Percentiles rank a stretch among this genome's conserved stretches.
phyloP scores from a whole-genome alignment of 1,140 invertebrate species.

The Coelopa frigida region DNA sequence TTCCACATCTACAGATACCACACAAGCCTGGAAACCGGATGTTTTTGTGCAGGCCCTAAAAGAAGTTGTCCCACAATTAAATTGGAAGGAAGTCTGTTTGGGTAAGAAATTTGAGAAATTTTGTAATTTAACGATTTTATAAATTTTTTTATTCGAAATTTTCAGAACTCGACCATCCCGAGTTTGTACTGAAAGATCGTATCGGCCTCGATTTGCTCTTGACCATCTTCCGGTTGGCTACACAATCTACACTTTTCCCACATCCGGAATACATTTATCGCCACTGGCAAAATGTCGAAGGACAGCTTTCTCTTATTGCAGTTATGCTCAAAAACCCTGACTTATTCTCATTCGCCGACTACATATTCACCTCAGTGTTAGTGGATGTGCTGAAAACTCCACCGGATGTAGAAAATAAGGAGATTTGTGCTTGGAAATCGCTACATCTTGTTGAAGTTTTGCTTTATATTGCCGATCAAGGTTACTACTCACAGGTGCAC shows the following conservation, averaged over 20 bases:
- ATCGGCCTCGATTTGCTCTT: slow-evolving; percentile 74
- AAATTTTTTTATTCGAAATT: neutral
- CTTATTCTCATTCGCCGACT: slow-evolving; percentile 90
- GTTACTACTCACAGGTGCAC: slow-evolving; percentile 71
- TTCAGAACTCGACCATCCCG: slow-evolving; percentile 64
- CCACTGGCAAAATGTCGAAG: slow-evolving; percentile 87
- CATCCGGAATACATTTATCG: slow-evolving; percentile 77
- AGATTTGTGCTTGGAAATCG: slow-evolving; percentile 85
- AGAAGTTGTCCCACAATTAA: slow-evolving; percentile 76
- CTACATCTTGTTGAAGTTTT: slow-evolving; percentile 84
- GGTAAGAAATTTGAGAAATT: slow-evolving; percentile 46
- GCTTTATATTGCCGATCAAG: slow-evolving; percentile 78
- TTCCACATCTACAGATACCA: slow-evolving; percentile 31
- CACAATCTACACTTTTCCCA: slow-evolving; percentile 76
- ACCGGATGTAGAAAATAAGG: slow-evolving; percentile 88
- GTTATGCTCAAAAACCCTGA: slow-evolving; percentile 85
- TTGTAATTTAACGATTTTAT: neutral
- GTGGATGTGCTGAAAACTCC: slow-evolving; percentile 86
- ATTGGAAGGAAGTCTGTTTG: slow-evolving; percentile 87
- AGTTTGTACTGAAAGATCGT: slow-evolving; percentile 82
- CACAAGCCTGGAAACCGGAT: slow-evolving; percentile 85
- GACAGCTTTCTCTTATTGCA: slow-evolving; percentile 81
- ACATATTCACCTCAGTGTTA: slow-evolving; percentile 74
- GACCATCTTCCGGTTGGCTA: slow-evolving; percentile 68
- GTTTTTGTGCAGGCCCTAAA: slow-evolving; percentile 85